phyloP scores from a whole-genome alignment of 1,140 invertebrate species.

The Drosophila sulfurigaster region DNA sequence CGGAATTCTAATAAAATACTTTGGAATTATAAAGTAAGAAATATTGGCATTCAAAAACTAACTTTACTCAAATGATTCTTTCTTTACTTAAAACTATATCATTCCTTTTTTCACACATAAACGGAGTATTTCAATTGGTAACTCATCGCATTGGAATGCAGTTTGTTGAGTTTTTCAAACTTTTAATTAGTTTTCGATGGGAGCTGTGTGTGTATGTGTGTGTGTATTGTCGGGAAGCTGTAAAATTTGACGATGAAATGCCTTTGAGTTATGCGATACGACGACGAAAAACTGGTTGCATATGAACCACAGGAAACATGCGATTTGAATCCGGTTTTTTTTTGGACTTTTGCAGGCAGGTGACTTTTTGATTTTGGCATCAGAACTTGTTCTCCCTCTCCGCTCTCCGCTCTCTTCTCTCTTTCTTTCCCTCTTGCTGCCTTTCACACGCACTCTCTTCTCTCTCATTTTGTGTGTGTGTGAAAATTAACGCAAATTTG shows the following conservation, averaged over 20 bases:
- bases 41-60: no score
- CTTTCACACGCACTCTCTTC: constrained; percentile 1
- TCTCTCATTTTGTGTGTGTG: constrained; percentile 25
- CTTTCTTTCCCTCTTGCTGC: constrained; percentile 3
- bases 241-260: constrained; percentile 32
- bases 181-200: constrained; percentile 64
- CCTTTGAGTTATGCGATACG: constrained; percentile 61
- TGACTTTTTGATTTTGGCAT: constrained; percentile 29
- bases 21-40: no score
- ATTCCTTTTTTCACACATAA: neutral
- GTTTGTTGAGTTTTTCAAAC: constrained; percentile 52
- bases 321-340: constrained; percentile 74
- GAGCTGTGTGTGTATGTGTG: neutral
- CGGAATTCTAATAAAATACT: no score
- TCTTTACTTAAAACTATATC: no score
- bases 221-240: constrained; percentile 5
- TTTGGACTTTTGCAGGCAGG: constrained; percentile 39
- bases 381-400: constrained; percentile 64
- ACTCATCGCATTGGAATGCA: constrained; percentile 57
- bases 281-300: constrained; percentile 60
- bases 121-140: constrained; percentile 14
- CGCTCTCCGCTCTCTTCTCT: constrained; percentile 5
- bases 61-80: no score
- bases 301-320: constrained; percentile 64
- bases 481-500: constrained; percentile 56